These are phyloP conservation scores for Acestrorhynchus altus DNA, from an alignment of 2,797 vertebrate genomes.

Conservation along the genomic window DNA sequence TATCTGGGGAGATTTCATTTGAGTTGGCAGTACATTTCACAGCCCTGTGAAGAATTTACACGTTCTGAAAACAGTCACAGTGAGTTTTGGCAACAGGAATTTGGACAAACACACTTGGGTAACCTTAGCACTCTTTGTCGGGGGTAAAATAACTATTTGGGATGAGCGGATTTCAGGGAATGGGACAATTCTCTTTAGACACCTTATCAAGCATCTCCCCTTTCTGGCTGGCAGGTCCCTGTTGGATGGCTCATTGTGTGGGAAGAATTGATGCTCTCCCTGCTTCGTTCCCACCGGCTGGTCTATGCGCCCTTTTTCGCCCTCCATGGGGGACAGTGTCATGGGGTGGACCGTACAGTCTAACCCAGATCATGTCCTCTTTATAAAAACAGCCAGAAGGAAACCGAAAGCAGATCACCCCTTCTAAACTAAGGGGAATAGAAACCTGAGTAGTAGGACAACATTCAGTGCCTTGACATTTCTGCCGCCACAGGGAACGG, in stretches of 20 bases:
- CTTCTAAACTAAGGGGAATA: constrained; percentile 39
- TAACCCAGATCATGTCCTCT: constrained; percentile 47
- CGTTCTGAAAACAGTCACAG: constrained; percentile 45
- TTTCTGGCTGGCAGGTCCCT: constrained; percentile 54
- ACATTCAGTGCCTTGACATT: constrained; percentile 54
- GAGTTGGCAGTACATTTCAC: constrained; percentile 45
- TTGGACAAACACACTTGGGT: constrained; percentile 37
- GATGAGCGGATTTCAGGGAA: constrained; percentile 33
- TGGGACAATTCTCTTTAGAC: constrained; percentile 40
- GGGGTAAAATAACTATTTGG: constrained; percentile 67
- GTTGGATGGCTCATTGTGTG: constrained; percentile 52
- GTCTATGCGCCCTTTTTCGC: constrained; percentile 55
- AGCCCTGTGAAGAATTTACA: constrained; percentile 39
- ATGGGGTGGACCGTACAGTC: constrained; percentile 2
- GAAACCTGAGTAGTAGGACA: constrained; percentile 50
- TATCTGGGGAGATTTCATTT: constrained; percentile 48
- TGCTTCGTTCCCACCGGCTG: constrained; percentile 58
- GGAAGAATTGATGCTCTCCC: constrained; percentile 58
- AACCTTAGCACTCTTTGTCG: constrained; percentile 57
- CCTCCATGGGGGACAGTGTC: constrained; percentile 42
- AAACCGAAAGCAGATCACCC: constrained; percentile 42
- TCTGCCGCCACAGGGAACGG: constrained; percentile 31
- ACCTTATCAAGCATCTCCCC: constrained; percentile 48
- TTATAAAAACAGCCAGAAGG: constrained; percentile 47
- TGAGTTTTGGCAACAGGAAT: constrained; percentile 41